phyloP scores from a whole-genome alignment of 2,113 vertebrate species.

The Vicugna pacos region DNA sequence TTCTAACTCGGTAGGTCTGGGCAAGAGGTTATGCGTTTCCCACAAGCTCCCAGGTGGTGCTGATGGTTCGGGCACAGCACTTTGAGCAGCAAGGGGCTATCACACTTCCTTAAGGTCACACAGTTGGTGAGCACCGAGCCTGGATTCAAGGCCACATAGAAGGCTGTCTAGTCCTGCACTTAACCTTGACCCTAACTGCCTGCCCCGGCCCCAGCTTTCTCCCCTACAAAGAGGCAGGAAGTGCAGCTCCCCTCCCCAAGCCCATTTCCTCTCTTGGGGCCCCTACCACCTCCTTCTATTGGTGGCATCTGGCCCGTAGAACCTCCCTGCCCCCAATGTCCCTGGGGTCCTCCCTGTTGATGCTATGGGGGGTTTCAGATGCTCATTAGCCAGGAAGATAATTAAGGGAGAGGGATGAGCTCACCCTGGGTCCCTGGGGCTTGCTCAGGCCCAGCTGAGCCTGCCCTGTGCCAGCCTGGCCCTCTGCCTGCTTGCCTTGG shows the following conservation, averaged over 20 bases:
- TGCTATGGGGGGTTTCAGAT: constrained; percentile 43
- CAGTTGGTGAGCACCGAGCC: not conserved
- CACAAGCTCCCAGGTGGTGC: not conserved
- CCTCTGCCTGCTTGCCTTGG: not conserved
- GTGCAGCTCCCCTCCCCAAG: not conserved
- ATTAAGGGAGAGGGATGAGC: constrained; percentile 12
- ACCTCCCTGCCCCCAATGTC: not conserved
- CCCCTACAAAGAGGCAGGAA: constrained; percentile 54
- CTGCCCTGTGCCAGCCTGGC: constrained; percentile 25
- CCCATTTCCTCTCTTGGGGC: constrained; percentile 52
- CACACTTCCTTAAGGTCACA: not conserved
- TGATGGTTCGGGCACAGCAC: not conserved
- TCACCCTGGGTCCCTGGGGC: not conserved
- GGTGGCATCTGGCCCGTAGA: constrained; percentile 53
- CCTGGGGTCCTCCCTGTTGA: not conserved
- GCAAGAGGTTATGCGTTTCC: not conserved
- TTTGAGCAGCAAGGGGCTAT: not conserved
- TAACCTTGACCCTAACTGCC: not conserved
- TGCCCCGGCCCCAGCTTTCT: not conserved
- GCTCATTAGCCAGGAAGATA: constrained; percentile 57
- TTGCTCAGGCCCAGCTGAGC: constrained; percentile 13
- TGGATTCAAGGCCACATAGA: not conserved
- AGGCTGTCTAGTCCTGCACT: not conserved
- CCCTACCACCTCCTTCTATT: not conserved
- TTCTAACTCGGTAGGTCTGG: not conserved